phyloP scores from a whole-genome alignment of 2,113 vertebrate genomes.

The Chloropsis hardwickii region DNA sequence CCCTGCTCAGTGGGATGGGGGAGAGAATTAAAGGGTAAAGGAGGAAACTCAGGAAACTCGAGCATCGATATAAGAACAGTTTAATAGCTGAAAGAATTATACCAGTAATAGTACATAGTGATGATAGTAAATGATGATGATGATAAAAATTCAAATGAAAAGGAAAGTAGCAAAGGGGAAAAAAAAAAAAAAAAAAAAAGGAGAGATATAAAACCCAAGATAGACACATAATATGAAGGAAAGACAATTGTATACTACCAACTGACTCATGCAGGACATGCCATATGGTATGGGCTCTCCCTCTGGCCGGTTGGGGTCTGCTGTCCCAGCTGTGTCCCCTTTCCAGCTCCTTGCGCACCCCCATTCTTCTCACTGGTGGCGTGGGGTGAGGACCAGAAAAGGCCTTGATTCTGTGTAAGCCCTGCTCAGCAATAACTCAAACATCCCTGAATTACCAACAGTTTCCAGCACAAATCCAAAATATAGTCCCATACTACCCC shows the following conservation, averaged over 20 bases:
- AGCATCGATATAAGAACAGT: neutral
- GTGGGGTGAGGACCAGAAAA: neutral
- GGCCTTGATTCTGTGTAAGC: neutral
- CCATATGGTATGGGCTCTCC: neutral
- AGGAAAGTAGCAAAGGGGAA: accelerated
- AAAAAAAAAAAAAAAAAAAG: too few species aligned
- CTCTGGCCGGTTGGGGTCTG: neutral
- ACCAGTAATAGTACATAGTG: too few species aligned
- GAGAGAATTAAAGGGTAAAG: neutral
- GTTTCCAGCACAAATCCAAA: neutral
- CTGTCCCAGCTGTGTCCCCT: too few species aligned
- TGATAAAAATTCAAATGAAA: neutral
- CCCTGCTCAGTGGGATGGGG: neutral
- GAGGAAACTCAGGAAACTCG: neutral
- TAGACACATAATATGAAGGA: neutral
- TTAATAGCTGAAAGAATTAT: neutral
- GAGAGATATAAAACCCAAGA: neutral
- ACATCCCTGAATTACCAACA: neutral
- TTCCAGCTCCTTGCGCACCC: neutral
- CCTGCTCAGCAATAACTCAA: neutral
- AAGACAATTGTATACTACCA: neutral
- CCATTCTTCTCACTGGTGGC: accelerated
- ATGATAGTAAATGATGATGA: neutral
- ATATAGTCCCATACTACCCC: neutral
- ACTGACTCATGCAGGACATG: neutral